Evolutionary conservation across 2,888 invertebrate species (phyloP).

Genomic region (Imbricaverruca yamaguchii): DNA sequence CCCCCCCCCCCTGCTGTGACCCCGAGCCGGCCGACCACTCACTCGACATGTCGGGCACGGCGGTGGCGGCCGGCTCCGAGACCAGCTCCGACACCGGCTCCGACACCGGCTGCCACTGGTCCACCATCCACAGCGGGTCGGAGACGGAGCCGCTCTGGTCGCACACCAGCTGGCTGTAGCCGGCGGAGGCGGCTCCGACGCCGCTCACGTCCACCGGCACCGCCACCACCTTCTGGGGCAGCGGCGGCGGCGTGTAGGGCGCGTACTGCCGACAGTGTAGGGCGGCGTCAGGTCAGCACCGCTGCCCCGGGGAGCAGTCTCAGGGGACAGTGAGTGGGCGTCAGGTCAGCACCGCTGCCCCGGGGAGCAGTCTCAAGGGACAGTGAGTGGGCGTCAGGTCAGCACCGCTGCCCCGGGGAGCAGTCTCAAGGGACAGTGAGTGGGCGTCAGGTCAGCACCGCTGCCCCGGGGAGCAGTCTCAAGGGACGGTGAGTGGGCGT

Average conservation of each 20-base stretch:
- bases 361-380: no score
- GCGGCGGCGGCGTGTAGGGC: background rate
- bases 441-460: no score
- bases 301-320: background rate
- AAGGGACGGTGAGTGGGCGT: no score
- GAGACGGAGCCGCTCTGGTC: background rate
- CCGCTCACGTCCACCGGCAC: background rate
- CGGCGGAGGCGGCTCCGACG: background rate
- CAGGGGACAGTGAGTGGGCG: background rate
- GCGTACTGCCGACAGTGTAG: background rate
- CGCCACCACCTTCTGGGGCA: background rate
- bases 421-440: no score
- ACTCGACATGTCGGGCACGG: background rate
- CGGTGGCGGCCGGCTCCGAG: background rate
- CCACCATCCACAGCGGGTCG: slow-evolving; percentile 12
- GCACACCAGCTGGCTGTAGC: background rate
- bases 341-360: background rate
- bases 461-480: no score
- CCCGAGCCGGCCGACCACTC: no score
- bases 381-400: no score
- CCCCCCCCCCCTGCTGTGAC: no score
- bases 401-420: no score
- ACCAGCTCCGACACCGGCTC: background rate
- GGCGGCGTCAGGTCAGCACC: background rate
- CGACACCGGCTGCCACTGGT: background rate